Evolutionary conservation across 2,888 invertebrate genomes (phyloP).

Genomic region (Agrotis clavis): DNA sequence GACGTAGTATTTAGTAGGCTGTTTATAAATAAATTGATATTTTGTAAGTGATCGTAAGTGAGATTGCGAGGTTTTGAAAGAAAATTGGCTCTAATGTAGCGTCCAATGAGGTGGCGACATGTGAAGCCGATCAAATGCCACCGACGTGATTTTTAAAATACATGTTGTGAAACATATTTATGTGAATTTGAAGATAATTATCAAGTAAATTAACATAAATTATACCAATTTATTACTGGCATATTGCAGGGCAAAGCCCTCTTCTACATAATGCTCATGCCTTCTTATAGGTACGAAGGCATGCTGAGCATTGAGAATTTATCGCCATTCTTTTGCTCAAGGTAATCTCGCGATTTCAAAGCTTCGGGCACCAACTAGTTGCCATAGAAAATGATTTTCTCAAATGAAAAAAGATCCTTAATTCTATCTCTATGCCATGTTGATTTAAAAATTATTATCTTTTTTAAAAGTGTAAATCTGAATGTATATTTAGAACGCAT

Average conservation of each 20-base stretch:
- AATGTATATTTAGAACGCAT: constrained; percentile 32
- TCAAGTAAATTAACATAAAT: background rate
- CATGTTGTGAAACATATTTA: background rate
- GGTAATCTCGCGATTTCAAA: no score
- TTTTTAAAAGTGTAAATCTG: constrained; percentile 16
- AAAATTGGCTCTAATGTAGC: constrained; percentile 49
- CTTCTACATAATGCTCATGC: no score
- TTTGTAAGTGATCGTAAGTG: constrained; percentile 55
- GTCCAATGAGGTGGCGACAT: constrained; percentile 16
- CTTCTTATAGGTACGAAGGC: no score
- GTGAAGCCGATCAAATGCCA: constrained; percentile 5
- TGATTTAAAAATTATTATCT: background rate
- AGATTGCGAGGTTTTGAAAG: constrained; percentile 37
- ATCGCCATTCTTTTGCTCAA: no score
- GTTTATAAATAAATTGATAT: constrained; percentile 62
- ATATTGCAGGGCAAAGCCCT: no score
- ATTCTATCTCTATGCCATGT: no score
- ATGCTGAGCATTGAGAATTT: no score
- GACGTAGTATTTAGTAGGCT: constrained; percentile 56
- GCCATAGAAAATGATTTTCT: no score
- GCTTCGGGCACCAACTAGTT: no score
- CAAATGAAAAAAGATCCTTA: no score
- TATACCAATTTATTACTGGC: no score
- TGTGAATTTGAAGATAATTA: background rate
- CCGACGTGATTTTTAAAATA: background rate